Evolutionary conservation across 2,888 invertebrate species (phyloP), one percentile per base, ranked within the genome.

Genomic region (Leptopilina myrica): DNA sequence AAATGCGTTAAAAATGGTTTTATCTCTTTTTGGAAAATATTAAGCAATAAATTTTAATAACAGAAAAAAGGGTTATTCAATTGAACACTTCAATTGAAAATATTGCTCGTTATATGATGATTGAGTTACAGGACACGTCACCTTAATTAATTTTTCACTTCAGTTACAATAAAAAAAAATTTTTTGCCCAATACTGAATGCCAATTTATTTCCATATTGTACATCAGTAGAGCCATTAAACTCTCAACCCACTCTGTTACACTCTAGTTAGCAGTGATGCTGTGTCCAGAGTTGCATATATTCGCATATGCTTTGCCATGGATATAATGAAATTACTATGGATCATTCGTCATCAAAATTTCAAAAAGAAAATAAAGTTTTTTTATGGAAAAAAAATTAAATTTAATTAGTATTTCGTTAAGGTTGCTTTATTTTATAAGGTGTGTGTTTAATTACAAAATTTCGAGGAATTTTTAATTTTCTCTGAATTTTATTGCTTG

Each of bases 191-290:
- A 73, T 73, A n/a, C 53, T 73, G 40, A 59, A 73, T 56, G 73
- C 73, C 56, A 73, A 73, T 73, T 56, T 73, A 56, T 56, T 73
- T 56, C 9, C 15, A 59, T 9, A 73, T 11, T 73, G 56, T 33
- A 73, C 73, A 53, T 73, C 73, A 73, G 73, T 73, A 59, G 56
- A 53, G 53, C 73, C 56, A 73, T 73, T 73, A 73, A 56, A 33
- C 33, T 56, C 56, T 73, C 73, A 56, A 73, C 33, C 73, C 33
- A 12, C 73, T 73, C 53, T 56, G 56, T 59, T 73, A 59, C 73
- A 56, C 56, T 73, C 73, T 73, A 73, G 73, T 73, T 56, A 73
- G 73, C 73, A 73, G 56, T 49, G 49, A 73, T 56, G 73, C 56
- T 56, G 9, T 73, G 73, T 73, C 56, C 73, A 73, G 73, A 33